phyloP scores from a whole-genome alignment of 1,140 invertebrate genomes.

The Drosophila lini region DNA sequence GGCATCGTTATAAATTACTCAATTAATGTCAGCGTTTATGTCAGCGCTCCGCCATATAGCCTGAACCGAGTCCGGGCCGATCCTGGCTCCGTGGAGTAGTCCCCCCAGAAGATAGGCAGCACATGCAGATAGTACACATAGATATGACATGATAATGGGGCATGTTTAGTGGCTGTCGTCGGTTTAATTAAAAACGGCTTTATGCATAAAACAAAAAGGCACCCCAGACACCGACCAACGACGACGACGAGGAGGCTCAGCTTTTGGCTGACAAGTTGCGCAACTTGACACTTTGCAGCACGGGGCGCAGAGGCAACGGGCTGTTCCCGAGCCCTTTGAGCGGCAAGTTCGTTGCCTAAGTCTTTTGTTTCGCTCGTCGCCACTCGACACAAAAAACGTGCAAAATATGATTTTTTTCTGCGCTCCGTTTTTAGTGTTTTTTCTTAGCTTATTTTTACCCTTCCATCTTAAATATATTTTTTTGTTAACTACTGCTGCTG shows the following conservation, averaged over 20 bases:
- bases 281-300: constrained; percentile 79
- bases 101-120: constrained; percentile 56
- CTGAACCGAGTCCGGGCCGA: constrained; percentile 1
- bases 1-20: constrained; percentile 83
- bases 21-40: constrained; percentile 84
- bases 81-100: constrained; percentile 17
- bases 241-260: constrained; percentile 1
- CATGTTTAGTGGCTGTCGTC: constrained; percentile 79
- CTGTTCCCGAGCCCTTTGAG: constrained; percentile 60
- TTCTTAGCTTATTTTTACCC: constrained; percentile 9
- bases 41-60: constrained; percentile 56
- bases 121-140: constrained; percentile 80
- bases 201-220: constrained; percentile 46
- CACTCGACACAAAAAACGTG: constrained; percentile 73
- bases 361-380: constrained; percentile 70
- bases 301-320: constrained; percentile 6
- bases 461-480: constrained; percentile 12
- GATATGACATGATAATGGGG: constrained; percentile 81
- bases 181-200: constrained; percentile 76
- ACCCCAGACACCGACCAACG: background rate
- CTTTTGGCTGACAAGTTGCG: constrained; percentile 69
- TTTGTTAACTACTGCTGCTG: constrained; percentile 48
- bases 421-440: background rate
- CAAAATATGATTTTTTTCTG: constrained; percentile 75
- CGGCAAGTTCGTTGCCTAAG: constrained; percentile 78